Evolutionary conservation across 2,113 vertebrate species (phyloP), one percentile per base, ranked within the genome.

Genomic region (Phoenicopterus ruber): DNA sequence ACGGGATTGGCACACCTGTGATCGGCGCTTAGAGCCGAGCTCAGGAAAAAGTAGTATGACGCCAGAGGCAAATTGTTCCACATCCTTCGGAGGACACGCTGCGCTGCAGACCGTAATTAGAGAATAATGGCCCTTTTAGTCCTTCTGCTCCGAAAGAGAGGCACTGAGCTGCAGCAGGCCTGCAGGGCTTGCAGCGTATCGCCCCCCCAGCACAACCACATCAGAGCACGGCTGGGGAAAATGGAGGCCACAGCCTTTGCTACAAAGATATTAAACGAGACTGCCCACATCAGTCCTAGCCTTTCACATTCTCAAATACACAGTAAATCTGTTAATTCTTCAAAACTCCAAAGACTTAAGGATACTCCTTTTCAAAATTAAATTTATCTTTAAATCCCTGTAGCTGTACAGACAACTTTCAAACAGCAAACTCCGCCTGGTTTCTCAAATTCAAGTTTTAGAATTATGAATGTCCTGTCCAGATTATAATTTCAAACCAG

Each of bases 221-320:
- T 7, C 36, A 10, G 22, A n/a, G 38, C 17, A 36, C 0, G 0
- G 18, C 40, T 36, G 13, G 32, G 12, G 12, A 82, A 78, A 85
- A 63, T 1, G 2, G 17, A 74, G 28, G 20, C 61, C 90, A 59
- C 13, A 34, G 70, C 29, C 31, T 70, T 58, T 8, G 19, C 72
- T 71, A n/a, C 22, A 29, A n/a, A 80, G 76, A 31, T 6, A 59
- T 13, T 13, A 21, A 73, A 81, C 3, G 1, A 83, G 32, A 7
- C 10, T 32, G 32, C 9, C 50, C 52, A 0, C 0, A 17, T 52
- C 36, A 36, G 34, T 44, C 46, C 34, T 11, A 52, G 19, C 34
- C 69, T 83, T 88, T 31, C 49, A 90, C n/a, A 6, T 47, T n/a
- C 36, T 62, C 28, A 89, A 86, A 91, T 6, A 83, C 28, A 63